Base-by-base conservation (phyloP, 2,888 invertebrate genomes). In the Slavum lentiscoides region DNA sequence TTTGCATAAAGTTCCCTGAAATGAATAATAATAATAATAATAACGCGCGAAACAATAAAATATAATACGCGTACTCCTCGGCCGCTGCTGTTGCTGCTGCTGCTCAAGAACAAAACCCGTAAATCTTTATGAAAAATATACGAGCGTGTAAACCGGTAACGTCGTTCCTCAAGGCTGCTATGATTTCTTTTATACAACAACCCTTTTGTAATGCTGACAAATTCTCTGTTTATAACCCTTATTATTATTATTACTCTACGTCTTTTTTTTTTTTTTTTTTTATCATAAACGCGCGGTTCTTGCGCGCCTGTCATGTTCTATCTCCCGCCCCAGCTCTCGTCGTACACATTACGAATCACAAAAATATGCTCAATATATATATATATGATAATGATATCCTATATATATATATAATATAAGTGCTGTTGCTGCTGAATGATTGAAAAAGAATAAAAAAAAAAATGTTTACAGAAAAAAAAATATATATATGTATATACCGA, bases 201-300 rank as follows among this genome's bases (percentile, higher is more conserved):
- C 80, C 80, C 80, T 80, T 80, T 80, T 80, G 80, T 80, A 58
- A 66, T 72, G 80, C 80, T 80, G 80, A 80, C 80, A 80, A 80
- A 80, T 80, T 80, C 80, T 80, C 30, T 80, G 80, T 80, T 80
- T 80, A 80, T 80, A 80, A 80, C 80, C 80, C 80, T 80, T 80
- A 80, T 80, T 80, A 80, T 68, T 74, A 74, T 74, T 74, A 74
- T 66, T 67, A 43, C 43, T 30, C 39, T 67, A 66, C 80, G 72
- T 80, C 80, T 80, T 58, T 30, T 59, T 69, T 69, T 49, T 62
- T 43, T 43, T 9, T 43, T 9, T 49, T 13, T 49, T 49, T 11
- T 49, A 49, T 49, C 1, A 49, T 15, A 11, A 49, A 49, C 49
- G 49, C 30, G 30, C 30, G 30, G 30, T 49, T 49, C 49, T 49